A percentile compares a stretch with the other conserved stretches of the same genome.
These are phyloP conservation scores for Malurus splendens DNA, from an alignment of 2,797 vertebrate genomes.

Conservation along the genomic window DNA sequence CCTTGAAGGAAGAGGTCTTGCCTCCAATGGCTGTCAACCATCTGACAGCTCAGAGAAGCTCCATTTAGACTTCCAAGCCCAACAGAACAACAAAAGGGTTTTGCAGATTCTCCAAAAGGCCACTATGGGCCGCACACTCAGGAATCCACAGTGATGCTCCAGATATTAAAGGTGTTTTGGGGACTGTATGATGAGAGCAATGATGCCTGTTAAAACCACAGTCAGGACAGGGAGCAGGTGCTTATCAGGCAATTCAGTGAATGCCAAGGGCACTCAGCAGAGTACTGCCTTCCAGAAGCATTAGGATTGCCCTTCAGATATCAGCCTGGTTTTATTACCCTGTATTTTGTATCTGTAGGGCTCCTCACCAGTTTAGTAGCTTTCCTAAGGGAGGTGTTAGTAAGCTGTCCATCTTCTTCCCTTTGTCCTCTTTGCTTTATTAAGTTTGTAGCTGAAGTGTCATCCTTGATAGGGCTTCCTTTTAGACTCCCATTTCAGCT, in stretches of 20 bases:
- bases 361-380: background rate
- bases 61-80: background rate
- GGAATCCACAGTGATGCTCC: background rate
- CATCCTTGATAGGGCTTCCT: background rate
- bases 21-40: background rate
- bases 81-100: background rate
- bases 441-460: background rate
- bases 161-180: background rate
- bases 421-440: background rate
- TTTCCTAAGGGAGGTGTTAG: background rate
- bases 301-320: background rate
- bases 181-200: rapidly evolving
- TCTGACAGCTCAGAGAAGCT: background rate
- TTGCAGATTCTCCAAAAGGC: background rate
- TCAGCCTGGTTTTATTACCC: background rate
- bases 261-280: background rate
- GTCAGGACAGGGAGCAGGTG: background rate
- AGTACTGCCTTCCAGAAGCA: background rate
- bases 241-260: background rate
- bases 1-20: background rate
- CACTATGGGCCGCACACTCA: background rate
- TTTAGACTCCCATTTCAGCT: background rate
- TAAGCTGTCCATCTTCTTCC: background rate
- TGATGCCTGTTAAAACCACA: background rate
- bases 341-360: background rate